Base-by-base conservation (phyloP, 2,113 vertebrate species). In the Egretta garzetta region DNA sequence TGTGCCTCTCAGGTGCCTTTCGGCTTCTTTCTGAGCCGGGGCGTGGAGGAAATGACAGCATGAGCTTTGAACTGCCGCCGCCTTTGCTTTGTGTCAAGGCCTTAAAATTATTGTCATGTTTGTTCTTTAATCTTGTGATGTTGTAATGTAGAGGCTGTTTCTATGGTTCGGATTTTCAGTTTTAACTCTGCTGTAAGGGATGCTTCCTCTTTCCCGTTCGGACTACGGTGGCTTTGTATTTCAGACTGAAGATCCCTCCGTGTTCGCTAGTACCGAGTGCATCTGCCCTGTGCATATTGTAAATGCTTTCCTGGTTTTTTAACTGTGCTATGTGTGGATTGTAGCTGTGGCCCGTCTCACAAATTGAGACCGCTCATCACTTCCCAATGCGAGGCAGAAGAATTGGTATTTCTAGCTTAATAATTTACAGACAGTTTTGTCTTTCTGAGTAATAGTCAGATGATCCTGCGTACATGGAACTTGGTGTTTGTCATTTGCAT, bases 1-100 rank as follows among this genome's bases (percentile, higher is more conserved):
- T 33, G 53, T 90, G 90, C 92, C 90, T 96, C 90, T 93, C 93
- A 49, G 85, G 82, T 90, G 82, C 92, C 80, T 93, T 90, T 43
- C 47, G 90, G 94, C 90, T 86, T 80, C 93, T 86, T 56, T 43
- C 66, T 66, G 88, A 63, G 72, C 94, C 67, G 88, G 80, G 93
- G 39, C 21, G 58, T 68, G 85, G 82, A 90, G 45, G 92, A 82
- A 76, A 50, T 28, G 7, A 3, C 74, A 88, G 92, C 81, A 53
- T 1, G 5, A 80, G 88, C 96, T 97, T 92, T 74, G 92, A 93
- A 50, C 94, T 89, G 90, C 83, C 19, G 1, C 56, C 9, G 6
- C 30, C 84, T 90, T 86, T 26, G 72, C 91, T 95, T 72, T 22
- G 93, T 90, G 92, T 95, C 64, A 4, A 90, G 60, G 92, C 95